These are phyloP conservation scores for Acanthosepion pharaonis DNA, from an alignment of 2,888 invertebrate species.

Conservation along the genomic window DNA sequence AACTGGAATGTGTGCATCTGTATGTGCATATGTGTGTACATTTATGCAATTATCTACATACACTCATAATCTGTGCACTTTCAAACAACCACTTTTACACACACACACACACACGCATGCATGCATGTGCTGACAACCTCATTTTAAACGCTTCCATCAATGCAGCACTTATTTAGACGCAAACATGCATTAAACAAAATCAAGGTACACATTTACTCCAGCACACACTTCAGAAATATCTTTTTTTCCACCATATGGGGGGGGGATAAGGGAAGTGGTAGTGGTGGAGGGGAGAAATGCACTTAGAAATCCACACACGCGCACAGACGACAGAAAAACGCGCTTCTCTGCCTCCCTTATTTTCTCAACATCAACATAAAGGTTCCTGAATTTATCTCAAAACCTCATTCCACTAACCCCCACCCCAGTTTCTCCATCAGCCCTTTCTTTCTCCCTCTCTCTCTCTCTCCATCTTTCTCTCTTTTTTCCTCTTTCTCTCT, in stretches of 20 bases:
- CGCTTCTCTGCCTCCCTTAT: not conserved
- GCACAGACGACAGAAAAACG: constrained; percentile 12
- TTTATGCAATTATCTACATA: too few relatives aligned
- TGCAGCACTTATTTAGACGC: not conserved
- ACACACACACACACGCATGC: not conserved
- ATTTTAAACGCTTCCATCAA: not conserved
- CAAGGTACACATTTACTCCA: not conserved
- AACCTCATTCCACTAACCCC: not conserved
- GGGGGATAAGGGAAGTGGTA: not conserved
- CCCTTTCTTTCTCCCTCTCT: not conserved
- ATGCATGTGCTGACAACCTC: not conserved
- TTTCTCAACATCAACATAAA: constrained; percentile 18
- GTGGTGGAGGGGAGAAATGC: not conserved
- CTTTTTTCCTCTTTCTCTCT: not conserved
- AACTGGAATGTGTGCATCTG: too few relatives aligned
- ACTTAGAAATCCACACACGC: constrained; percentile 33
- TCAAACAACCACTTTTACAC: not conserved
- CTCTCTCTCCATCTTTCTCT: not conserved
- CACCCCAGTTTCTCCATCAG: not conserved
- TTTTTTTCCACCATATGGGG: not conserved
- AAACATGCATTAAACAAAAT: not conserved
- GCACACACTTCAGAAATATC: not conserved
- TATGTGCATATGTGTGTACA: too few relatives aligned
- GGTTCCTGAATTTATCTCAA: not conserved
- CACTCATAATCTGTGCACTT: too few relatives aligned